These are phyloP conservation scores for Xiphophorus maculatus DNA, from an alignment of 2,113 vertebrate genomes.

Conservation along the genomic window DNA sequence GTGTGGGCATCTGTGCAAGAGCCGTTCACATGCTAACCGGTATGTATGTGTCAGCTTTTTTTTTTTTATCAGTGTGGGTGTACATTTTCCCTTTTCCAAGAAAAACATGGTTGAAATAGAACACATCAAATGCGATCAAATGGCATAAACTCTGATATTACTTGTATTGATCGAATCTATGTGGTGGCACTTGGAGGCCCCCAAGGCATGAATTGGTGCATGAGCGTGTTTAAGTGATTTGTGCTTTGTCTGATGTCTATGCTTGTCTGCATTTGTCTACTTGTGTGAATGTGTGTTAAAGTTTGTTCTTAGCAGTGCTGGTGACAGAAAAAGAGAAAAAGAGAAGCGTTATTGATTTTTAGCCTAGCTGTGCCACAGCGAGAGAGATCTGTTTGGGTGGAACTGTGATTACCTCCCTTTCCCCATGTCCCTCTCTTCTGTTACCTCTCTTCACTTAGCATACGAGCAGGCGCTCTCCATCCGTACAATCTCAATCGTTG, in stretches of 20 bases:
- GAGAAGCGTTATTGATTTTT: constrained; percentile 72
- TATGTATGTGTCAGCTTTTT: constrained; percentile 23
- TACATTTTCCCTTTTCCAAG: neutral
- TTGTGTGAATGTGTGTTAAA: constrained; percentile 28
- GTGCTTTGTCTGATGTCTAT: constrained; percentile 43
- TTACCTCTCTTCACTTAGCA: constrained; percentile 55
- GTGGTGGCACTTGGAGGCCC: constrained; percentile 56
- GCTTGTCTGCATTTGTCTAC: constrained; percentile 30
- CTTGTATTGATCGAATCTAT: constrained; percentile 68
- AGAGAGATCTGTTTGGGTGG: constrained; percentile 72
- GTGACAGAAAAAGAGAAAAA: constrained; percentile 56
- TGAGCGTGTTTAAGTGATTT: constrained; percentile 46
- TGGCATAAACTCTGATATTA: constrained; percentile 65
- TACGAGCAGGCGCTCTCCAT: constrained; percentile 42
- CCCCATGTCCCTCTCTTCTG: constrained; percentile 6
- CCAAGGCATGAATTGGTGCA: constrained; percentile 35
- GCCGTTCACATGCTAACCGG: constrained; percentile 17
- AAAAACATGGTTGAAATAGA: constrained; percentile 27
- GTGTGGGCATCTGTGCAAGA: constrained; percentile 1
- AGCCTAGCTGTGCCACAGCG: constrained; percentile 43
- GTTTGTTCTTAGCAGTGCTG: constrained; percentile 54
- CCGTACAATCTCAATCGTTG: constrained; percentile 50
- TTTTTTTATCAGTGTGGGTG: constrained; percentile 34
- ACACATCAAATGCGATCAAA: constrained; percentile 22
- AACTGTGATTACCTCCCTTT: constrained; percentile 68